Evolutionary conservation across 2,113 vertebrate species (phyloP), one percentile per base, ranked within the genome.

Genomic region (Patagioenas fasciata): DNA sequence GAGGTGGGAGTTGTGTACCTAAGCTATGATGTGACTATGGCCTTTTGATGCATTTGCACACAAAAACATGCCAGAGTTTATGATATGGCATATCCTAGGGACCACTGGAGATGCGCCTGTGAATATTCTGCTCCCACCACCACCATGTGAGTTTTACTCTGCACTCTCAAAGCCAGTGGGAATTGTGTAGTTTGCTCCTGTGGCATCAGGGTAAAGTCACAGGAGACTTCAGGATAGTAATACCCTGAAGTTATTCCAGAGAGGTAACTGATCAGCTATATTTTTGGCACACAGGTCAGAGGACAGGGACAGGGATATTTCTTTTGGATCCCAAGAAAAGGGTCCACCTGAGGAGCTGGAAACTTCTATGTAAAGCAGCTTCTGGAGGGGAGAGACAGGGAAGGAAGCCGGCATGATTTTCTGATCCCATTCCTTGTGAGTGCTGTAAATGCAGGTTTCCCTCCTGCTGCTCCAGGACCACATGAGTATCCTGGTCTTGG

Each of bases 401-500:
- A 80, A 18, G 14, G 14, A 84, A 74, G 15, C 6, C 0, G 1
- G 31, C 4, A 10, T 72, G 32, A 20, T 90, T 65, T 79, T 72
- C 58, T 54, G 44, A 54, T 31, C 16, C 57, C 0, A 1, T 42
- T 8, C n/a, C 48, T 13, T 29, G 15, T 19, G 47, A 61, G 10
- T 26, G 23, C 15, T 38, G 10, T 21, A 77, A 47, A 15, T 34
- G 53, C 21, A 65, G 21, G 7, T 58, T 85, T 69, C 64, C n/a
- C 31, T 77, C 19, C 47, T 1, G 0, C 26, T 1, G 1, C 4
- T 61, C 44, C 47, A 86, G 23, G 31, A 50, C 34, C 21, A 32
- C 0, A 0, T 10, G 51, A 28, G 10, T n/a, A 36, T 42, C 64
- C n/a, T 0, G 3, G 8, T 82, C 40, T 48, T 31, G 53, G 23